Evolutionary conservation across 30 jellyfish, hydroid and myxozoan species (phyloP).

Genomic region (Hydractinia echinata): DNA sequence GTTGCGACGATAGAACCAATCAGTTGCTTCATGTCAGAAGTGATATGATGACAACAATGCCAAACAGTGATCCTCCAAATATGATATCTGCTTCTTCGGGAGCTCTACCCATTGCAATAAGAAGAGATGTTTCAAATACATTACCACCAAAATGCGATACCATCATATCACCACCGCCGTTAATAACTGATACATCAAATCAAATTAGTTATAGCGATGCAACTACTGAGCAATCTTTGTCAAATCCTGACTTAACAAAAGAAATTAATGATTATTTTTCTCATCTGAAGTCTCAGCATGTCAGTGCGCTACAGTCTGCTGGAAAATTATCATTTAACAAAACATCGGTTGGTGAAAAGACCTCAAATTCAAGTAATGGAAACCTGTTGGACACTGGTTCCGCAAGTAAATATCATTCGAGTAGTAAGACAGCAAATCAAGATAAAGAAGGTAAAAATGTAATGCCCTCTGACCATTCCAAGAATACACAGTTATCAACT

Average conservation of each 20-base stretch:
- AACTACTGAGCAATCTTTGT: too few species aligned
- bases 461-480: background rate
- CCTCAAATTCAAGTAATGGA: background rate
- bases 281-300: background rate
- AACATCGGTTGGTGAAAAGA: background rate
- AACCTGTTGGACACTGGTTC: background rate
- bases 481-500: background rate
- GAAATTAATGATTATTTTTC: constrained; percentile 6
- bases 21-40: too few species aligned
- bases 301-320: background rate
- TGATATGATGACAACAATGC: too few species aligned
- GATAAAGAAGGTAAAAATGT: background rate
- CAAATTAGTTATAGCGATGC: too few species aligned
- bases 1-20: too few species aligned
- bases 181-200: too few species aligned
- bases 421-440: background rate
- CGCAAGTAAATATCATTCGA: background rate
- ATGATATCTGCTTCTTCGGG: constrained; percentile 40
- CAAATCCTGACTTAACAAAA: background rate
- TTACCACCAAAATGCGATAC: too few species aligned
- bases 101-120: background rate
- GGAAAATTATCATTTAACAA: background rate
- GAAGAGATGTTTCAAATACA: too few species aligned
- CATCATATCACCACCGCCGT: too few species aligned
- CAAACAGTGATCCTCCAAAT: constrained; percentile 45